Base-by-base conservation (phyloP, 2,113 vertebrate species). In the Gavialis gangeticus region DNA sequence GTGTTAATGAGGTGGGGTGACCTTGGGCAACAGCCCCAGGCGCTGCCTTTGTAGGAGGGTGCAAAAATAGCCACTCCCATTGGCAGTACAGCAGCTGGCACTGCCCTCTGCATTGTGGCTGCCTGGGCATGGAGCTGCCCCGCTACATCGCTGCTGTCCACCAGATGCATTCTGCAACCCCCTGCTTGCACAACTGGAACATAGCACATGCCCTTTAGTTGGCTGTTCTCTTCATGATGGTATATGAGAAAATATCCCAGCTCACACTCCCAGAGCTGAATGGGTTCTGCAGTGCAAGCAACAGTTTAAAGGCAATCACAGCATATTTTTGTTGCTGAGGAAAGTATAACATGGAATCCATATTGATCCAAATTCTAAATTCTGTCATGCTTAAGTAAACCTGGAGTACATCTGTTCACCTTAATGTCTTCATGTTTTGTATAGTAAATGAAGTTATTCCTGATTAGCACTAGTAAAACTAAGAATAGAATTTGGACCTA, bases 331-430 rank as follows among this genome's bases (percentile, higher is more conserved):
- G 11, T 28, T 71, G 24, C 1, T 56, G 4, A 67, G 92, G 91
- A 84, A 73, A 69, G 11, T 25, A 24, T 34, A 73, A 90, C 13
- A 63, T 57, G 59, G 10, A 95, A 66, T 28, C 80, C 12, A 87
- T 37, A 67, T 28, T 28, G 90, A 93, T 24, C 19, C 82, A 85
- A 84, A 85, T 89, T 89, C 89, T 89, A 27, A 54, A 80, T 71
- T 62, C n/a, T 24, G 62, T 10, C 1, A 0, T 37, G 30, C 19
- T 77, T 84, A 90, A 84, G 37, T 89, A 77, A 94, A 75, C 25
- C 12, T 58, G 58, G 25, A 28, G 76, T 91, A 91, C 64, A 77
- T 89, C 66, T 90, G 28, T 86, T 89, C 25, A 93, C 55, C 28
- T 85, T 81, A 67, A n/a, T 76, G 19, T 87, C 66, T 87, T 79